Base-by-base conservation (phyloP, 1,140 invertebrate species). In the Gonatopus flavifemur region DNA sequence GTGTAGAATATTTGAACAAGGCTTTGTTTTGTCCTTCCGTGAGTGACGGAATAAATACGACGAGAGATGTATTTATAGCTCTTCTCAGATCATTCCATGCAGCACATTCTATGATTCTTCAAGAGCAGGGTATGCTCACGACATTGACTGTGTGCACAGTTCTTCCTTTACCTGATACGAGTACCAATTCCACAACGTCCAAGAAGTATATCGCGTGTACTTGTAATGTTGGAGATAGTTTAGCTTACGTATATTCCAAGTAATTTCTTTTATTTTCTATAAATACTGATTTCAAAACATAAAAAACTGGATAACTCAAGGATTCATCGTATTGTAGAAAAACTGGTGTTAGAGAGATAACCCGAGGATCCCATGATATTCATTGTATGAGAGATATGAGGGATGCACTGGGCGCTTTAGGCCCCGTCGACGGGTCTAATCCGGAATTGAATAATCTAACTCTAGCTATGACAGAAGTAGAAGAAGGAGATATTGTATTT, bases 381-480 rank as follows among this genome's bases (percentile, higher is more conserved):
- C 83, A 87, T 48, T 86, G 86, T 32, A 94, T 93, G 83, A 79
- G 94, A 18, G 92, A 96, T 67, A 95, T 96, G 87, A 79, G 93
- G 16, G 93, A 96, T 75, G 93, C 93, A 15, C 79, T 95, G 16
- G 94, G 93, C 12, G 94, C 94, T 8, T 69, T 94, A 10, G 92
- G 93, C 7, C 93, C 92, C 0, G 93, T 94, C 0, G 90, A 93
- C 72, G 93, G 92, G 10, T 83, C 82, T 22, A 90, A 93, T 67
- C 93, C 93, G 1, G 93, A 96, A 79, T 76, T 96, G 22, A 91
- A 90, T 60, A 96, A 96, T 76, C 79, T 96, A 10, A 96, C 93
- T 0, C 88, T 93, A 57, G 91, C 91, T 0, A 85, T 96, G 82
- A 95, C 90, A 1, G 86, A 92, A 52, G 82, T 91, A 16, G 88